Evolutionary conservation across 2,797 vertebrate species (phyloP).

Genomic region (Poeciliopsis infans): DNA sequence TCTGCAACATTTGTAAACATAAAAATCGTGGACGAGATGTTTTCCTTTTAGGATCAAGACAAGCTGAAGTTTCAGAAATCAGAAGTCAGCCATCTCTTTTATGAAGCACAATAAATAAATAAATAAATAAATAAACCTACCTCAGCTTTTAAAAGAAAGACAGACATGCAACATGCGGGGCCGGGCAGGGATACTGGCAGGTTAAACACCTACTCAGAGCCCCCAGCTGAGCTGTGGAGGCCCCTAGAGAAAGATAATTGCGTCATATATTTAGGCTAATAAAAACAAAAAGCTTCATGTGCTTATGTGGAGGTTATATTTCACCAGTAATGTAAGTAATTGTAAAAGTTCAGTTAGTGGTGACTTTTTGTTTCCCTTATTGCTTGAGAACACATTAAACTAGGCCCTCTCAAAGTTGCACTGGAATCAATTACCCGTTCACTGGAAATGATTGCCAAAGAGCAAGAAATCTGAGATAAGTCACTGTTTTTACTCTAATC

Average conservation of each 20-base stretch:
- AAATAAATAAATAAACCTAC: background rate
- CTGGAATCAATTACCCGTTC: background rate
- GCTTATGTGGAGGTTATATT: background rate
- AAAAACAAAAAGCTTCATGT: background rate
- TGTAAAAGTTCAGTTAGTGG: background rate
- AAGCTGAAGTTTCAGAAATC: background rate
- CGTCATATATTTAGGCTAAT: background rate
- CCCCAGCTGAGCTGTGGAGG: background rate
- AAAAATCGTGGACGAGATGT: background rate
- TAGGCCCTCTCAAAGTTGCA: background rate
- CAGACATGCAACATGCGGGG: too few species aligned
- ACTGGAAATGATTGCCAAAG: background rate
- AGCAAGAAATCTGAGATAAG: background rate
- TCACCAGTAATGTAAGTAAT: background rate
- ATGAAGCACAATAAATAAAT: background rate
- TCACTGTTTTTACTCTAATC: background rate
- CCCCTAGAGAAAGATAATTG: background rate
- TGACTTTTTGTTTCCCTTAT: background rate
- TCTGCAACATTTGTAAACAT: background rate
- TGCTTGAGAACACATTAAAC: background rate
- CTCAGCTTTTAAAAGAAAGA: background rate
- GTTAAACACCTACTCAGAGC: background rate
- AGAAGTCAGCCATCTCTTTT: slow-evolving; percentile 9
- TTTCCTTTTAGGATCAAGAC: background rate
- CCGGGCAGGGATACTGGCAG: background rate